These are phyloP conservation scores for Narcine bancroftii DNA, from an alignment of 2,113 vertebrate genomes.

Conservation along the genomic window DNA sequence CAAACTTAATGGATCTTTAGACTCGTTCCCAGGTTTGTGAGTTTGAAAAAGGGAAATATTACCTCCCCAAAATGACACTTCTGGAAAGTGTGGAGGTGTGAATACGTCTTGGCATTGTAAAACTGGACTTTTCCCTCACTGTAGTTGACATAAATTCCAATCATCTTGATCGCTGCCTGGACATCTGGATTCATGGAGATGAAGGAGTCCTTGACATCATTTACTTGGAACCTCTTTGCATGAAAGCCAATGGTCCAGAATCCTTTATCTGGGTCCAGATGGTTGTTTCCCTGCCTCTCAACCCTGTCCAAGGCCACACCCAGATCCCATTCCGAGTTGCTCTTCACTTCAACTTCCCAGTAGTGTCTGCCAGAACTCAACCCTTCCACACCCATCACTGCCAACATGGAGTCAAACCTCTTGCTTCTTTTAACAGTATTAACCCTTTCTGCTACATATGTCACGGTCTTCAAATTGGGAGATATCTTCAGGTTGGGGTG, in stretches of 20 bases:
- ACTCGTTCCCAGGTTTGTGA: not conserved
- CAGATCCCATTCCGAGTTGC: not conserved
- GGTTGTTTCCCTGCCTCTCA: not conserved
- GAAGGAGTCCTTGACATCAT: not conserved
- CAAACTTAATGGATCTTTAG: not conserved
- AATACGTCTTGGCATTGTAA: not conserved
- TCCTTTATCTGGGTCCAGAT: not conserved
- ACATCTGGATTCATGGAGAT: not conserved
- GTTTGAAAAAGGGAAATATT: not conserved
- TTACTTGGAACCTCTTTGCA: not conserved
- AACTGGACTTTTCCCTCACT: not conserved
- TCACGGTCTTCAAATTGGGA: not conserved
- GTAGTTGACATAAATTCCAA: constrained; percentile 4
- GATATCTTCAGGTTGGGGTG: not conserved
- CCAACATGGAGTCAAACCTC: not conserved
- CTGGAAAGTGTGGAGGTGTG: not conserved
- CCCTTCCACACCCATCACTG: not conserved
- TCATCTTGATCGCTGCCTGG: not conserved
- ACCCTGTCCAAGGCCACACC: not conserved
- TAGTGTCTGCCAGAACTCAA: not conserved
- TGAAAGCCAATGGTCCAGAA: not conserved
- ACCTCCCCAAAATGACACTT: not conserved
- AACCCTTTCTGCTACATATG: too few relatives aligned
- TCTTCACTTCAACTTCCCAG: not conserved
- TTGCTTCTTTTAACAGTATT: too few relatives aligned